A percentile compares a stretch with the other conserved stretches of the same genome.
These are phyloP conservation scores for Chitala chitala DNA, from an alignment of 2,113 vertebrate genomes.

Conservation along the genomic window DNA sequence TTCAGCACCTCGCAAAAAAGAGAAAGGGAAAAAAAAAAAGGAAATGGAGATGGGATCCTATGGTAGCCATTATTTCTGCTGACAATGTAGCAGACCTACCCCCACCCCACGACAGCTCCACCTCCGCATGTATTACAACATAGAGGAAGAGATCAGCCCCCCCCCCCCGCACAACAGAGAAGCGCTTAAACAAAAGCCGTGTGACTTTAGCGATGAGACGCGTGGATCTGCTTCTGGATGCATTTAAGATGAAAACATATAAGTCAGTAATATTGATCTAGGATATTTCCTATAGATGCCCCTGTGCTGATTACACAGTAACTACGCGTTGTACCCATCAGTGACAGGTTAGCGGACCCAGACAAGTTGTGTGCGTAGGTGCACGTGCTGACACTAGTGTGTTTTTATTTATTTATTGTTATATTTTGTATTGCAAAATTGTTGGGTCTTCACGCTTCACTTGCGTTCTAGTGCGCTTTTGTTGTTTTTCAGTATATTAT, in stretches of 20 bases:
- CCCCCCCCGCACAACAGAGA: slow-evolving; percentile 60
- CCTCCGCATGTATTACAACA: slow-evolving; percentile 61
- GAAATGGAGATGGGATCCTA: slow-evolving; percentile 65
- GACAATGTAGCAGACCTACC: slow-evolving; percentile 55
- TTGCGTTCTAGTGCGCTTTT: no score
- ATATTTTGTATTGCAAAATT: not conserved
- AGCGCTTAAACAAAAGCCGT: slow-evolving; percentile 70
- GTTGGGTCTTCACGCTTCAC: no score
- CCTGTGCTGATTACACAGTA: slow-evolving; percentile 60
- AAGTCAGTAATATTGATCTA: slow-evolving; percentile 53
- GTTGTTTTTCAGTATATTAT: no score
- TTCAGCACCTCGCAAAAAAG: slow-evolving; percentile 60
- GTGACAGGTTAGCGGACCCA: slow-evolving; percentile 38
- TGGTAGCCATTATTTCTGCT: slow-evolving; percentile 78
- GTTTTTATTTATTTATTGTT: not conserved
- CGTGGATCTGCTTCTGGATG: slow-evolving; percentile 46
- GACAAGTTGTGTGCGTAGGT: slow-evolving; percentile 25
- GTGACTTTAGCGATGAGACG: slow-evolving; percentile 65
- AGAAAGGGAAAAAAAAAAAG: not conserved
- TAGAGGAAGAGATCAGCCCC: slow-evolving; percentile 57
- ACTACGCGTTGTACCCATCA: slow-evolving; percentile 51
- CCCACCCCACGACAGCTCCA: slow-evolving; percentile 36
- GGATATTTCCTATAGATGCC: slow-evolving; percentile 58
- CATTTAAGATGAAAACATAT: slow-evolving; percentile 49
- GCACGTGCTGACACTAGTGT: slow-evolving; percentile 22